Conservation (phyloP, 2,113 vertebrate species). For the Varanus komodoensis region DNA sequence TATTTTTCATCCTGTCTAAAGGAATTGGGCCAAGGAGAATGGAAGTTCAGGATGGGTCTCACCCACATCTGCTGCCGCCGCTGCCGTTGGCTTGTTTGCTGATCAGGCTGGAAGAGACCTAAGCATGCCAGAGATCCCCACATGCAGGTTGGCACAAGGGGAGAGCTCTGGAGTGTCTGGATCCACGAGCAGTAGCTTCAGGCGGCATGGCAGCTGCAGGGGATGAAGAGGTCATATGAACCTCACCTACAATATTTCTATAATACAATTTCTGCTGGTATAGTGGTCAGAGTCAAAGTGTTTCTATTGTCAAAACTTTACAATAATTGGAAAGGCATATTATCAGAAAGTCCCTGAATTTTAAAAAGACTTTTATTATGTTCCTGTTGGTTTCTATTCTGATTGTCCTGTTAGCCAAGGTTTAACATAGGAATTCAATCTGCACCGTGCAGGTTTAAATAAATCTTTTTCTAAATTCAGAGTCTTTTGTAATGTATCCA, state of each 20-base stretch:
- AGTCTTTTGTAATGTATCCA: conserved; percentile 21
- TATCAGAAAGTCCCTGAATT: background rate
- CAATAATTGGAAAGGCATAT: background rate
- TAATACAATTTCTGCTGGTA: background rate
- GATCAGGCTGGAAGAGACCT: too few species aligned
- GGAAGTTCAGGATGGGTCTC: too few species aligned
- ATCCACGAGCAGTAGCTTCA: too few species aligned
- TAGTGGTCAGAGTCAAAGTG: background rate
- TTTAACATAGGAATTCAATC: background rate
- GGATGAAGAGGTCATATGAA: too few species aligned
- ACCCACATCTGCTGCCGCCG: too few species aligned
- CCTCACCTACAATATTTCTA: background rate
- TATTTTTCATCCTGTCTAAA: too few species aligned
- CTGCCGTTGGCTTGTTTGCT: too few species aligned
- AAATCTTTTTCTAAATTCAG: conserved; percentile 11
- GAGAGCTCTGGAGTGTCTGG: too few species aligned
- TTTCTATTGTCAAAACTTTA: conserved; percentile 21
- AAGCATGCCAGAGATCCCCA: too few species aligned
- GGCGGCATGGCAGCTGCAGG: too few species aligned
- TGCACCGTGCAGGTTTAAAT: background rate
- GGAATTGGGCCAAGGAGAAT: too few species aligned
- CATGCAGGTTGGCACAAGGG: too few species aligned
- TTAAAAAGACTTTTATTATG: background rate
- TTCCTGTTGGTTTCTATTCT: conserved; percentile 26
- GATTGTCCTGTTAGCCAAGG: background rate